A percentile compares a stretch with the other conserved stretches of the same genome.
Conservation (phyloP, 35 echinoderm and acorn worm species). For the Hemicentrotus pulcherrimus region DNA sequence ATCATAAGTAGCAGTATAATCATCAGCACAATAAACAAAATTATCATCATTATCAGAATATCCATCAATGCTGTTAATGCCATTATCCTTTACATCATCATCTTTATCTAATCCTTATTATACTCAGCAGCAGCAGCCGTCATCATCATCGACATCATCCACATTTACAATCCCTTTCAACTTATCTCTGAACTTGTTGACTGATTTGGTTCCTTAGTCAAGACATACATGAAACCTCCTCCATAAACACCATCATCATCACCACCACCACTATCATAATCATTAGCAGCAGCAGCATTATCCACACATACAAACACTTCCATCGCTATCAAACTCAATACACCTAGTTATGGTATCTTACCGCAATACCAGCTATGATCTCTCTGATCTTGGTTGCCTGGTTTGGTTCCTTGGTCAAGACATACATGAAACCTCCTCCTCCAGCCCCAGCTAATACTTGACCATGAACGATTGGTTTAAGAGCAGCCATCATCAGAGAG, state of each 20-base stretch:
- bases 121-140: neutral
- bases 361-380: constrained; percentile 61
- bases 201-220: constrained; percentile 75
- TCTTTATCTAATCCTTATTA: constrained; percentile 34
- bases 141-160: constrained; percentile 29
- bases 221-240: constrained; percentile 73
- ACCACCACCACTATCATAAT: neutral
- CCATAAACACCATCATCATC: neutral
- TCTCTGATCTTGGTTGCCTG: constrained; percentile 66
- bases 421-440: constrained; percentile 85
- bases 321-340: neutral
- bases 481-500: constrained; percentile 86
- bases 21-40: constrained; percentile 31
- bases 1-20: constrained; percentile 24
- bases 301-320: neutral
- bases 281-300: no score
- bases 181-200: constrained; percentile 60
- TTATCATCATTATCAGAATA: neutral
- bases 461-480: constrained; percentile 76
- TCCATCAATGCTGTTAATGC: no score
- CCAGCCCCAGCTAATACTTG: constrained; percentile 88
- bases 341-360: neutral
- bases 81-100: neutral
- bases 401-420: constrained; percentile 75
- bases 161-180: neutral